Evolutionary conservation across 2,888 invertebrate species (phyloP).

Genomic region (Scelioninae gen. 1): DNA sequence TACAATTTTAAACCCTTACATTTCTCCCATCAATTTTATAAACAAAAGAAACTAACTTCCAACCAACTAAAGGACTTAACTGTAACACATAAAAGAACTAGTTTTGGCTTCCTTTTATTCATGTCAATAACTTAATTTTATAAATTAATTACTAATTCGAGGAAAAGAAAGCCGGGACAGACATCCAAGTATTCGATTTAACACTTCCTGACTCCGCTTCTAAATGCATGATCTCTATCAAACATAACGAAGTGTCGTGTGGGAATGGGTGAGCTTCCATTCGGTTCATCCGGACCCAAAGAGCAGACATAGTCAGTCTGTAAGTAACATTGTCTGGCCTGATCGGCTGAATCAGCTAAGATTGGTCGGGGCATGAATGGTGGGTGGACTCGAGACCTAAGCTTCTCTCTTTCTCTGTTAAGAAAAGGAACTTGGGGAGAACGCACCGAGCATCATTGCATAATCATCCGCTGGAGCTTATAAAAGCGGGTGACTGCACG

Average conservation of each 20-base stretch:
- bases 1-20: too few relatives aligned
- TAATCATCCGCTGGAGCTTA: constrained; percentile 71
- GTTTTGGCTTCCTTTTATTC: too few relatives aligned
- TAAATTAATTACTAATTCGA: constrained; percentile 17
- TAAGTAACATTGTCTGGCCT: constrained; percentile 46
- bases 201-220: constrained; percentile 27
- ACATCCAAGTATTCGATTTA: constrained; percentile 6
- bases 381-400: constrained; percentile 36
- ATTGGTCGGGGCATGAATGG: constrained; percentile 68
- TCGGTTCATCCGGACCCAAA: constrained; percentile 27
- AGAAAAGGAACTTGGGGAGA: constrained; percentile 68
- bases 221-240: constrained; percentile 28
- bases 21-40: too few relatives aligned
- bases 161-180: constrained; percentile 18
- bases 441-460: constrained; percentile 71
- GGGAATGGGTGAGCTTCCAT: constrained; percentile 31
- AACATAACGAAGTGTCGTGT: constrained; percentile 28
- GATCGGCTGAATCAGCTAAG: constrained; percentile 71
- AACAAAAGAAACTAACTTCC: too few relatives aligned
- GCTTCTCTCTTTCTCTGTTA: constrained; percentile 31
- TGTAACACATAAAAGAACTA: too few relatives aligned
- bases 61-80: too few relatives aligned
- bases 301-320: constrained; percentile 16
- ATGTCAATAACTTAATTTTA: not conserved
- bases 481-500: constrained; percentile 70